Base-by-base conservation (phyloP, 1,140 invertebrate species). In the Ladona fulva region DNA sequence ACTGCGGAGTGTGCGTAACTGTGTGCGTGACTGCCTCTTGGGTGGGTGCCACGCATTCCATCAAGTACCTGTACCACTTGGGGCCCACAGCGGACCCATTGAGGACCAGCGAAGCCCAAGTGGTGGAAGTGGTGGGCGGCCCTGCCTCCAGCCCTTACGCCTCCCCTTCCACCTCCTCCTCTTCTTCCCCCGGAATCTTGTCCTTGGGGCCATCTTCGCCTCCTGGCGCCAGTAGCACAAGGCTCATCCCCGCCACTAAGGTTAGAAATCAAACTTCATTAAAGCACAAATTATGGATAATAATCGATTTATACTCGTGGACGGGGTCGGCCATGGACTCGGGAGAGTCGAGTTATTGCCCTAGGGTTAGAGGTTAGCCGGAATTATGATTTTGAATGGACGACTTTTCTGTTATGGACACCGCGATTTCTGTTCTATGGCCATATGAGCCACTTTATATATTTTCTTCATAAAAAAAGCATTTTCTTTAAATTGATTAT, bases 41-140 rank as follows among this genome's bases (percentile, higher is more conserved):
- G 94, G 94, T 96, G 29, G 94, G 93, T 14, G 91, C 93, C 12
- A 95, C 94, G 5, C 94, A 96, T 83, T 92, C 92, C 83, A 92
- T 96, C 80, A 95, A 95, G 86, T 92, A 94, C 83, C 89, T 95
- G 83, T 96, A 94, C 83, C 86, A 92, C 78, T 86, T 86, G 52
- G 52, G 52, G 52, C 52, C 52, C 14, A 19, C 52, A 6, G 16
- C 76, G 24, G 42, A 66, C 14, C 11, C 77, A 19, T 10, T 52
- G n/a, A 29, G 7, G 24, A 8, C 29, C 75, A 37, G 29, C 29
- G 29, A 37, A 8, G 29, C 29, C 8, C 29, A 37, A 37, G 29
- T 37, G 29, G 29, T 37, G 8, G 24, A 29, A 77, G 22, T 16
- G 24, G 22, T 77, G 16, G 52, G 52, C 3, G 52, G 52, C 52